phyloP scores from a whole-genome alignment of 37 sponge, comb jelly and placozoan species.

The Geodia barretti region DNA sequence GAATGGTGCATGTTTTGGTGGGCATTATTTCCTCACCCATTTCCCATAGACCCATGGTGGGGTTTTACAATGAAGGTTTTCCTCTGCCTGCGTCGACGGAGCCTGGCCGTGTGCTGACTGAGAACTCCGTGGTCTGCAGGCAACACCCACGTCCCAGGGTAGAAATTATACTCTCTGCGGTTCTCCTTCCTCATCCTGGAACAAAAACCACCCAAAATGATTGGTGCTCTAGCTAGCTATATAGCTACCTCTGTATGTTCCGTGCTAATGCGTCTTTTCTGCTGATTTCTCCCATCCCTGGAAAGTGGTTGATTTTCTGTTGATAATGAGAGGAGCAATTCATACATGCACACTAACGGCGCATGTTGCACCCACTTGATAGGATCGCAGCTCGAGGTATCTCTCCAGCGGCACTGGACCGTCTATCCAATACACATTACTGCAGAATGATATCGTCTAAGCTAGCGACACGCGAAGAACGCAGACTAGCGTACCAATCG shows the following conservation, averaged over 20 bases:
- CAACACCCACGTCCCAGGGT: conserved; percentile 83
- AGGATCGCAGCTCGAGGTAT: conserved; percentile 60
- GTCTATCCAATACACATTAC: conserved; percentile 74
- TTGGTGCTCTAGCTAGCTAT: neutral
- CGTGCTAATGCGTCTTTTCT: conserved; percentile 84
- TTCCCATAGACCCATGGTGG: conserved; percentile 81
- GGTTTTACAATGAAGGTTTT: conserved; percentile 88
- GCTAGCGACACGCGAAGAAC: neutral
- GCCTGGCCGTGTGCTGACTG: conserved; percentile 22
- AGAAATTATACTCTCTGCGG: conserved; percentile 70
- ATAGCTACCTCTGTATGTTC: conserved; percentile 73
- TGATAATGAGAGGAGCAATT: neutral
- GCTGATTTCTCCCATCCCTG: conserved; percentile 91
- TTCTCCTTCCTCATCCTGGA: conserved; percentile 64
- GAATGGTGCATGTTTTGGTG: neutral
- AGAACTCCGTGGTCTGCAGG: conserved; percentile 74
- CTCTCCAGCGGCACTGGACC: conserved; percentile 41
- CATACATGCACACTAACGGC: neutral
- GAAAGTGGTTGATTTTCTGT: conserved; percentile 89
- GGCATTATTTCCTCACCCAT: conserved; percentile 58
- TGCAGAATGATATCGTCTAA: conserved; percentile 2
- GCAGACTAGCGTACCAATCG: neutral
- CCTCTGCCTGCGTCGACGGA: conserved; percentile 39
- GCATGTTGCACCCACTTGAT: conserved; percentile 45
- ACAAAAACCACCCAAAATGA: neutral